Evolutionary conservation across 2,113 vertebrate species (phyloP).

Genomic region (Myotis yumanensis): DNA sequence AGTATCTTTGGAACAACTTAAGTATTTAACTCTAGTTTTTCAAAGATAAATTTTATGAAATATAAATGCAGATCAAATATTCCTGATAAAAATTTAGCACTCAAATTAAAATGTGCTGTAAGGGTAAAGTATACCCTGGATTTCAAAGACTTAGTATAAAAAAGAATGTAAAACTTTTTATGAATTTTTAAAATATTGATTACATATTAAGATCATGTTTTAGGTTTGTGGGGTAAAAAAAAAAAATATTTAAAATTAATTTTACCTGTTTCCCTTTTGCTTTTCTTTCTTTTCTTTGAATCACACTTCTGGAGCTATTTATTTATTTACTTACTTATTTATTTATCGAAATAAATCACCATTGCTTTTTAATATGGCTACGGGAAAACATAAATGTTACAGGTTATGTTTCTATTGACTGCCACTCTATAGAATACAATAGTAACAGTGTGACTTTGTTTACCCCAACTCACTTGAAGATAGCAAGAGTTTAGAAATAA

Average conservation of each 20-base stretch:
- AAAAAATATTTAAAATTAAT: neutral
- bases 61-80: neutral
- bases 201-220: neutral
- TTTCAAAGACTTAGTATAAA: slow-evolving; percentile 14
- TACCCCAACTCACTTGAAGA: neutral
- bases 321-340: too few species aligned
- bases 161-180: neutral
- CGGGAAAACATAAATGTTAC: neutral
- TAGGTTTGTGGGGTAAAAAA: neutral
- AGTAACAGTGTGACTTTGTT: neutral
- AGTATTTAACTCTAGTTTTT: neutral
- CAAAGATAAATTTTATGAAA: neutral
- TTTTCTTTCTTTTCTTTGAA: neutral
- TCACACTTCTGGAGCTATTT: too few species aligned
- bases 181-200: neutral
- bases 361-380: neutral
- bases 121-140: neutral
- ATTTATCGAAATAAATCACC: too few species aligned
- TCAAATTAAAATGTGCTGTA: neutral
- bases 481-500: neutral
- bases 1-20: neutral
- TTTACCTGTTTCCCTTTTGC: neutral
- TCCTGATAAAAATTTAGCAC: slow-evolving; percentile 2
- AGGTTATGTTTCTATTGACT: neutral
- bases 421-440: neutral